Conservation (phyloP, 2,797 vertebrate genomes). For the Manis crassicaudata region DNA sequence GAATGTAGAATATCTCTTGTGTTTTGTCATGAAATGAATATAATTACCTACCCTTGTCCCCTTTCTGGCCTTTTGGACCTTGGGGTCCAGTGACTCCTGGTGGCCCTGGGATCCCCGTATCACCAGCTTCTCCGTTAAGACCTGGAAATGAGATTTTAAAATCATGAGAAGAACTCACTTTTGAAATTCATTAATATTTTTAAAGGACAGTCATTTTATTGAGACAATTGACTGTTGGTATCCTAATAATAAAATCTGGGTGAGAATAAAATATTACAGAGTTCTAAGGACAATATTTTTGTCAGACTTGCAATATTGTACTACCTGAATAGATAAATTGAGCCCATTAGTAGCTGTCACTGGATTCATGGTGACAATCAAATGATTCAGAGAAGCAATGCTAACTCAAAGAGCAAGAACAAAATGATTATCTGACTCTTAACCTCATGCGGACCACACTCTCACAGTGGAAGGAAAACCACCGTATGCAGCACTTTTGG, state of each 20-base stretch:
- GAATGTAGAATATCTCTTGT: not conserved
- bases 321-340: slow-evolving; percentile 68
- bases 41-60: slow-evolving; percentile 86
- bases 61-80: slow-evolving; percentile 87
- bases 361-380: slow-evolving; percentile 55
- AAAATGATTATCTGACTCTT: slow-evolving; percentile 55
- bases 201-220: slow-evolving; percentile 3
- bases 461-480: slow-evolving; percentile 11
- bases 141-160: slow-evolving; percentile 86
- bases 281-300: slow-evolving; percentile 56
- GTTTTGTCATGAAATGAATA: slow-evolving; percentile 14
- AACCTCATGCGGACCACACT: not conserved
- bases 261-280: slow-evolving; percentile 13
- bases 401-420: slow-evolving; percentile 40
- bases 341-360: slow-evolving; percentile 70
- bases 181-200: not conserved
- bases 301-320: slow-evolving; percentile 56
- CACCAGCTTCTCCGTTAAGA: slow-evolving; percentile 90
- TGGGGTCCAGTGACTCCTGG: slow-evolving; percentile 85
- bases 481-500: not conserved
- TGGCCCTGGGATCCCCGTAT: slow-evolving; percentile 88
- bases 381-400: slow-evolving; percentile 42
- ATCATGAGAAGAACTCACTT: slow-evolving; percentile 35
- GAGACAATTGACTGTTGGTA: not conserved
- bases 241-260: slow-evolving; percentile 44